A percentile compares a stretch with the other conserved stretches of the same genome.
phyloP scores from a whole-genome alignment of 2,113 vertebrate species.

The Nanorana parkeri region DNA sequence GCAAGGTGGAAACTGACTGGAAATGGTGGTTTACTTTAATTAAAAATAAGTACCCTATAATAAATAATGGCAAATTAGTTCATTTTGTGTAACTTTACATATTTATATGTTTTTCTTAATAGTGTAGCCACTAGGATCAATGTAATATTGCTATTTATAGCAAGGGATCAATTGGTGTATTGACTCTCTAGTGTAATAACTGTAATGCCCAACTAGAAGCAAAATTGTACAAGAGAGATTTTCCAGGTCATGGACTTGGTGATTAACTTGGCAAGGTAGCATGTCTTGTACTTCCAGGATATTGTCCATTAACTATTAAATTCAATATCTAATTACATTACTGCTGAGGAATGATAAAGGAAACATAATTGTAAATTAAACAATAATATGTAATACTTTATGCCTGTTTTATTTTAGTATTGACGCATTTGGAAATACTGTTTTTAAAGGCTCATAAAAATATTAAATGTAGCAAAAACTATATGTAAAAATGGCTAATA shows the following conservation, averaged over 20 bases:
- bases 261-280: neutral
- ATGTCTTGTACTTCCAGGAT: neutral
- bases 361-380: too few relatives aligned
- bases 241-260: conserved; percentile 17
- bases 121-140: neutral
- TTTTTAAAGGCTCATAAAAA: too few relatives aligned
- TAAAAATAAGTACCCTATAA: too few relatives aligned
- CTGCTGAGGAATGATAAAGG: too few relatives aligned
- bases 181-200: neutral
- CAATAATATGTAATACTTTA: too few relatives aligned
- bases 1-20: too few relatives aligned
- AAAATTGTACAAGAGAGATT: conserved; percentile 24
- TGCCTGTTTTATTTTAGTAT: too few relatives aligned
- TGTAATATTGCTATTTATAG: neutral
- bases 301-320: conserved; percentile 23
- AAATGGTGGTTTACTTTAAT: too few relatives aligned
- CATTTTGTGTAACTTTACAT: neutral
- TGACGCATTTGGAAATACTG: too few relatives aligned
- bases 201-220: conserved; percentile 3
- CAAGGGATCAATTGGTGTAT: conserved; percentile 16
- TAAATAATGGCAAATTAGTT: neutral
- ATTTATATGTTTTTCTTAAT: neutral
- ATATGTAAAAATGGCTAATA: too few relatives aligned
- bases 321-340: conserved; percentile 39
- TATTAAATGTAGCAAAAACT: too few relatives aligned